phyloP scores from a whole-genome alignment of 1,140 invertebrate genomes.

The Trachymyrmex cornetzi region DNA sequence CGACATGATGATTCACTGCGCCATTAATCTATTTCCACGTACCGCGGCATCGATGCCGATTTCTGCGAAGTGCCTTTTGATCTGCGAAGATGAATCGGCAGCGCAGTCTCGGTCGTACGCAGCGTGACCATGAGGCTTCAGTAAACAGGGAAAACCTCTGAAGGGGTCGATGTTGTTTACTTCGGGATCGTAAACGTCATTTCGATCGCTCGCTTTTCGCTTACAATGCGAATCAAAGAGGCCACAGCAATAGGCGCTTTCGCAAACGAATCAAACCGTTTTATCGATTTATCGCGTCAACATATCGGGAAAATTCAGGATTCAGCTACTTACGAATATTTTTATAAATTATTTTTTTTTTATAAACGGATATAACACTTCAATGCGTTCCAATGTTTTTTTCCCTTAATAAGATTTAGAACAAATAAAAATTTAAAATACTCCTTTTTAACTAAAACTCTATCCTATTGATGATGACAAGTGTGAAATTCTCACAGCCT shows the following conservation, averaged over 20 bases:
- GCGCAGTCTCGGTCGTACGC: slow-evolving; percentile 43
- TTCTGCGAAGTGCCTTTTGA: slow-evolving; percentile 82
- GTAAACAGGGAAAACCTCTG: slow-evolving; percentile 57
- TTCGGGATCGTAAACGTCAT: slow-evolving; percentile 61
- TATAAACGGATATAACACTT: not conserved
- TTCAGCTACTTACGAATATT: not conserved
- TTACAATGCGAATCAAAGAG: slow-evolving; percentile 62
- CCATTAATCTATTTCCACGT: slow-evolving; percentile 83
- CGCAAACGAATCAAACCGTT: not conserved
- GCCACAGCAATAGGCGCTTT: not conserved
- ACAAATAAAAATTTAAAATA: not conserved
- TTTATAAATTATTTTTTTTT: slow-evolving; percentile 5
- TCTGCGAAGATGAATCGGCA: slow-evolving; percentile 81
- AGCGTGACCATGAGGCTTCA: slow-evolving; percentile 55
- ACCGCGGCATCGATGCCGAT: slow-evolving; percentile 72
- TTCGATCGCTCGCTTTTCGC: slow-evolving; percentile 44
- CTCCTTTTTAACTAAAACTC: not conserved
- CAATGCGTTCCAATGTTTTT: not conserved
- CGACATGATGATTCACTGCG: slow-evolving; percentile 81
- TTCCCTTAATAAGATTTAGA: not conserved
- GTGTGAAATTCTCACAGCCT: not conserved
- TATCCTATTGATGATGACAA: not conserved
- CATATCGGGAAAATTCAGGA: not conserved
- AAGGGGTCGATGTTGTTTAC: slow-evolving; percentile 42
- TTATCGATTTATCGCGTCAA: not conserved